Conservation (phyloP, 2,113 vertebrate genomes). For the Heloderma charlesbogerti region DNA sequence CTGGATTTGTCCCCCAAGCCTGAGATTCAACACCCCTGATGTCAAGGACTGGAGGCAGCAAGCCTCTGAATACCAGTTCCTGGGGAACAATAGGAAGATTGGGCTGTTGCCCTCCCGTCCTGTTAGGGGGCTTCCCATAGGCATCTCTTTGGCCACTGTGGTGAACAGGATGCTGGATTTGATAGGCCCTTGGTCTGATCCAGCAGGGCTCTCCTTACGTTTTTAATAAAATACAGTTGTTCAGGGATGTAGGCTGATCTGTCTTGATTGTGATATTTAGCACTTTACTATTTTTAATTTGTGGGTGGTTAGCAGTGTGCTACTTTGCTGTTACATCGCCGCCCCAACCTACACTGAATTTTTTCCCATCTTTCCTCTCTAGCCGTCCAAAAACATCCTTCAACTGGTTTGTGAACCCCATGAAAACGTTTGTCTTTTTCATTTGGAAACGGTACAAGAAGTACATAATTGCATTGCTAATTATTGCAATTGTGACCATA, state of each 20-base stretch:
- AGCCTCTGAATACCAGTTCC: neutral
- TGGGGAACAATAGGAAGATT: neutral
- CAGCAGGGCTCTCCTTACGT: neutral
- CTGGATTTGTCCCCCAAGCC: no score
- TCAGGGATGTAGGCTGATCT: neutral
- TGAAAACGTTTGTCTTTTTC: slow-evolving; percentile 94
- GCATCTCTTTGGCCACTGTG: no score
- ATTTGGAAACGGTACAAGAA: slow-evolving; percentile 93
- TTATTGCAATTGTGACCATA: slow-evolving; percentile 81
- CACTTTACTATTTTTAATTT: neutral
- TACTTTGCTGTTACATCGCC: neutral
- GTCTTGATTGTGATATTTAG: neutral
- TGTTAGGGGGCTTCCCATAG: neutral
- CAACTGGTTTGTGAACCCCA: slow-evolving; percentile 91
- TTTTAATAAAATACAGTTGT: neutral
- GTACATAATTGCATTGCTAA: slow-evolving; percentile 84
- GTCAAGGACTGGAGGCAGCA: neutral
- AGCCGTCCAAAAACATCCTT: slow-evolving; percentile 93
- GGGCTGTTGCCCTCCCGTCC: neutral
- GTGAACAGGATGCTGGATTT: neutral
- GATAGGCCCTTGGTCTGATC: neutral
- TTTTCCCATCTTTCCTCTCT: neutral
- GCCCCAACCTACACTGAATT: neutral
- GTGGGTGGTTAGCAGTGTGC: neutral
- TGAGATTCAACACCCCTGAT: no score